phyloP scores from a whole-genome alignment of 2,113 vertebrate species.

The Malurus melanocephalus region DNA sequence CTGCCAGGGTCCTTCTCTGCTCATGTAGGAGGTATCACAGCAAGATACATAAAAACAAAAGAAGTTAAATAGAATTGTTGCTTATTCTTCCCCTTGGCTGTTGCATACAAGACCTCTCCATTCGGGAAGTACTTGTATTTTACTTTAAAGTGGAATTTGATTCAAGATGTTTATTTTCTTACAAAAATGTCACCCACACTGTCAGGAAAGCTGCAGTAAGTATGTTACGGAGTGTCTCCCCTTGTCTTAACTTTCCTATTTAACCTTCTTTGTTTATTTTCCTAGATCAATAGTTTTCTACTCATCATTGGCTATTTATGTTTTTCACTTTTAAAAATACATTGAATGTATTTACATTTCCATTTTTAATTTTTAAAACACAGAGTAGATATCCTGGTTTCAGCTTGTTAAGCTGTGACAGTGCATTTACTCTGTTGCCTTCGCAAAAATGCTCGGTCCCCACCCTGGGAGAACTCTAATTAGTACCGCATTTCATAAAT shows the following conservation, averaged over 20 bases:
- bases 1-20: neutral
- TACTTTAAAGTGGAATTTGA: neutral
- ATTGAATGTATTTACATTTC: neutral
- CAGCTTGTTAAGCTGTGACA: neutral
- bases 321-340: neutral
- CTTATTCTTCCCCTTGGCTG: neutral
- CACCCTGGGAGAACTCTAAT: neutral
- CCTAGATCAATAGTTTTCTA: neutral
- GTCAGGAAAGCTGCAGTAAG: constrained; percentile 9
- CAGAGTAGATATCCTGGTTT: neutral
- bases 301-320: neutral
- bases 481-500: neutral
- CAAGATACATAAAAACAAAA: neutral
- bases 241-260: neutral
- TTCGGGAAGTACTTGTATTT: neutral
- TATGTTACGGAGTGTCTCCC: neutral
- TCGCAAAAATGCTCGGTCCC: neutral
- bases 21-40: neutral
- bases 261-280: neutral
- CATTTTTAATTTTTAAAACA: neutral
- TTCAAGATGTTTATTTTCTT: constrained; percentile 18
- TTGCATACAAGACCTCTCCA: neutral
- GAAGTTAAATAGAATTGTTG: neutral
- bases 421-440: neutral
- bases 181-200: neutral